A percentile compares a stretch with the other conserved stretches of the same genome.
Evolutionary conservation across 2,113 vertebrate species (phyloP).

Genomic region (Albula glossodonta): DNA sequence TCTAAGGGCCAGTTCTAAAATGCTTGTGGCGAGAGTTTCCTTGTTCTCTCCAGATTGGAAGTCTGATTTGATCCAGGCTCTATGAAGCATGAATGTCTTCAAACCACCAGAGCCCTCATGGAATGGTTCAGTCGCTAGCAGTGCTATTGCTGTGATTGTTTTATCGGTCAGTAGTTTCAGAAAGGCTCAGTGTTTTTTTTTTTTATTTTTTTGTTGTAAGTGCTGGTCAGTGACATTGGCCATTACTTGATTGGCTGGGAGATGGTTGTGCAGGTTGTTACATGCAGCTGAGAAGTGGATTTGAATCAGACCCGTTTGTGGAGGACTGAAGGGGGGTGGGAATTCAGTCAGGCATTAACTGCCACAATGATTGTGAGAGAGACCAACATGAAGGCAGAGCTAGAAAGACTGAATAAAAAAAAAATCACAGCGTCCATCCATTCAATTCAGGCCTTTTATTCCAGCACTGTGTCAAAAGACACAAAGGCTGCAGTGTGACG

Average conservation of each 20-base stretch:
- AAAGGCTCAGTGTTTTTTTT: background rate
- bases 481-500: background rate
- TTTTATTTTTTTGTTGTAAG: background rate
- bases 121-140: background rate
- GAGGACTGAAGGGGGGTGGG: background rate
- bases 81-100: background rate
- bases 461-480: background rate
- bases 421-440: background rate
- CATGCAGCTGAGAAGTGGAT: background rate
- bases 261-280: background rate
- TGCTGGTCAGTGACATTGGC: background rate
- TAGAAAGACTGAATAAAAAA: background rate
- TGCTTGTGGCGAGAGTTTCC: background rate
- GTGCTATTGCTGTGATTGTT: background rate
- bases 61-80: background rate
- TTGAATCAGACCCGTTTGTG: background rate
- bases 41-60: background rate
- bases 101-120: background rate
- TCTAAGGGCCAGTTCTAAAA: background rate
- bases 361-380: background rate
- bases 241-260: background rate
- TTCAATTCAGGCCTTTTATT: background rate
- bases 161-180: background rate
- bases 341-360: background rate
- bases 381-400: too few relatives aligned